Percentiles rank a stretch among this genome's conserved stretches.
phyloP scores from a whole-genome alignment of 2,797 vertebrate genomes.

The Centropyge bicolor region DNA sequence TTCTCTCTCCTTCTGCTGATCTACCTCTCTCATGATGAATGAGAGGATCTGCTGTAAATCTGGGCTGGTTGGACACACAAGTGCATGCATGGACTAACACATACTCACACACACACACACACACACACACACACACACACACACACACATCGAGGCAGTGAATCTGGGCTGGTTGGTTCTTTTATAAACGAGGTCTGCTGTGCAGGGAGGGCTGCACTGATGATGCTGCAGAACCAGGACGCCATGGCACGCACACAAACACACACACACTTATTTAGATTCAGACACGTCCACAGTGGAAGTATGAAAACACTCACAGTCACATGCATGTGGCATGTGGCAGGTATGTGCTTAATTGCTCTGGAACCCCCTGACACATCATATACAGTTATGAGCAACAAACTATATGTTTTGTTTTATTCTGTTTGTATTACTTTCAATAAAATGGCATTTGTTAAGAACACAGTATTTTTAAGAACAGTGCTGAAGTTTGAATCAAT shows the following conservation, averaged over 20 bases:
- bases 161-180: conserved; percentile 68
- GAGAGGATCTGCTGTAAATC: conserved; percentile 68
- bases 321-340: conserved; percentile 9
- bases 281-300: conserved; percentile 1
- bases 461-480: background rate
- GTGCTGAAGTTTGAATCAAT: background rate
- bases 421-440: background rate
- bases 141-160: background rate
- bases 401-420: background rate
- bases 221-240: conserved; percentile 73
- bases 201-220: conserved; percentile 72
- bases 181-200: conserved; percentile 78
- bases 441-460: background rate
- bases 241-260: background rate
- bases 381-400: background rate
- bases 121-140: conserved; percentile 3
- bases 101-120: background rate
- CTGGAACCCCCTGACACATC: background rate
- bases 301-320: conserved; percentile 1
- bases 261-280: conserved; percentile 5
- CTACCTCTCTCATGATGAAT: conserved; percentile 65
- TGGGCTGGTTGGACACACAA: conserved; percentile 61
- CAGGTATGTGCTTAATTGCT: background rate
- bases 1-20: conserved; percentile 11
- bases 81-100: conserved; percentile 24